Evolutionary conservation across 2,888 invertebrate genomes (phyloP).

Genomic region (Cerceris ruficornis): DNA sequence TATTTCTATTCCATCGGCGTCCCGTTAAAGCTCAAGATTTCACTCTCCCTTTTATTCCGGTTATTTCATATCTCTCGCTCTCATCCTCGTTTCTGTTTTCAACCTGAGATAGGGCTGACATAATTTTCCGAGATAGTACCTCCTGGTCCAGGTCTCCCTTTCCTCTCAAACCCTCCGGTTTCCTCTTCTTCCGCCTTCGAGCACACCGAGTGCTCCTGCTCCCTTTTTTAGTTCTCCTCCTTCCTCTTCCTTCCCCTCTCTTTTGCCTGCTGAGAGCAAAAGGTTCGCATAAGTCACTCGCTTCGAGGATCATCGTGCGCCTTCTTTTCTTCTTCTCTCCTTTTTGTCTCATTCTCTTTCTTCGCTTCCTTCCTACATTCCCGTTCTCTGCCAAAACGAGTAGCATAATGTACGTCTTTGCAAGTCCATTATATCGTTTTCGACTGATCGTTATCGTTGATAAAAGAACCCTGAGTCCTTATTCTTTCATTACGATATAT

Average conservation of each 20-base stretch:
- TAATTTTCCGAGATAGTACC: conserved; percentile 78
- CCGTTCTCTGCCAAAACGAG: conserved; percentile 15
- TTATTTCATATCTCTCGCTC: conserved; percentile 72
- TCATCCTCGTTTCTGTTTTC: conserved; percentile 73
- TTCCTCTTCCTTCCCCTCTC: conserved; percentile 36
- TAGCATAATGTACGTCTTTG: conserved; percentile 50
- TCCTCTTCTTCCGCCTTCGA: conserved; percentile 56
- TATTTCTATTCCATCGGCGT: conserved; percentile 70
- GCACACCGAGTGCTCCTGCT: conserved; percentile 35
- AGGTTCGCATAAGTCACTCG: conserved; percentile 69
- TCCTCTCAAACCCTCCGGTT: conserved; percentile 33
- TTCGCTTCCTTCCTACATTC: conserved; percentile 5
- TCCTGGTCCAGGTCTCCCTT: conserved; percentile 45
- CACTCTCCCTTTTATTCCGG: conserved; percentile 73
- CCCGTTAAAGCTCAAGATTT: conserved; percentile 62
- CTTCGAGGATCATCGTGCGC: conserved; percentile 55
- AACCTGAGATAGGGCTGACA: conserved; percentile 76
- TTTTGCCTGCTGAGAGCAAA: conserved; percentile 67
- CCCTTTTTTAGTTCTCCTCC: conserved; percentile 42
- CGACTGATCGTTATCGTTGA: conserved; percentile 32
- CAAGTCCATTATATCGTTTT: conserved; percentile 47
- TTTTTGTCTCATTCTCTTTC: conserved; percentile 12
- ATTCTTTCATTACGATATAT: conserved; percentile 27
- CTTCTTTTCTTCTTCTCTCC: conserved; percentile 16
- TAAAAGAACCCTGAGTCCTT: conserved; percentile 13